Evolutionary conservation across 2,113 vertebrate species (phyloP).

Genomic region (Cnemophilus loriae): DNA sequence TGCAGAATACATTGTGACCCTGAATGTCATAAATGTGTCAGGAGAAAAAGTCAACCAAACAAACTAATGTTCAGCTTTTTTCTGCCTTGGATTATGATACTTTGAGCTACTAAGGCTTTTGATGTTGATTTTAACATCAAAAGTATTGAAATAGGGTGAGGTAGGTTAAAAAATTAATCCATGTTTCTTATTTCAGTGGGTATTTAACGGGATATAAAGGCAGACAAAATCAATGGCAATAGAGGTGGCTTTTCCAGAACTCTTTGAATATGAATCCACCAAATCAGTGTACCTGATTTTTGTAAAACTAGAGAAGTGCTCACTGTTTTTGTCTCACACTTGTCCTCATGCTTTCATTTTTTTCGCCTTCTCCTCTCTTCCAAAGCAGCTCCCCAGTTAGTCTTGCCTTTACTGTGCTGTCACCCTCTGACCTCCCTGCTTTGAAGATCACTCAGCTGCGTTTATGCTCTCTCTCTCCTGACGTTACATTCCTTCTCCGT

Average conservation of each 20-base stretch:
- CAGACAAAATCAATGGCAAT: neutral
- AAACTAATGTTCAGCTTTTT: neutral
- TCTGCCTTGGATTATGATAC: neutral
- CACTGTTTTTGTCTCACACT: neutral
- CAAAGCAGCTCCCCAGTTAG: neutral
- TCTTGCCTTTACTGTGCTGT: neutral
- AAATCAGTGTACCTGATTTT: neutral
- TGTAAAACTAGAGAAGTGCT: neutral
- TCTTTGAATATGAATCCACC: neutral
- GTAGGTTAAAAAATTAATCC: neutral
- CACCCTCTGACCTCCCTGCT: neutral
- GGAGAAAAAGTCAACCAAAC: neutral
- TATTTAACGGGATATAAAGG: neutral
- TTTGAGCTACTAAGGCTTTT: neutral
- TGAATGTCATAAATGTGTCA: neutral
- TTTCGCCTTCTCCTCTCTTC: neutral
- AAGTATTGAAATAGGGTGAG: neutral
- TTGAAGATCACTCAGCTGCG: neutral
- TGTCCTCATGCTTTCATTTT: neutral
- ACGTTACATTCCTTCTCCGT: neutral
- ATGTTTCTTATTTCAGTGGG: neutral
- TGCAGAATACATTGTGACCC: neutral
- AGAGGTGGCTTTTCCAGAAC: neutral
- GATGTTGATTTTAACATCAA: neutral
- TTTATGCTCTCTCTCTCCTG: neutral